Evolutionary conservation across 1,140 invertebrate species (phyloP).

Genomic region (Zaprionus capensis): DNA sequence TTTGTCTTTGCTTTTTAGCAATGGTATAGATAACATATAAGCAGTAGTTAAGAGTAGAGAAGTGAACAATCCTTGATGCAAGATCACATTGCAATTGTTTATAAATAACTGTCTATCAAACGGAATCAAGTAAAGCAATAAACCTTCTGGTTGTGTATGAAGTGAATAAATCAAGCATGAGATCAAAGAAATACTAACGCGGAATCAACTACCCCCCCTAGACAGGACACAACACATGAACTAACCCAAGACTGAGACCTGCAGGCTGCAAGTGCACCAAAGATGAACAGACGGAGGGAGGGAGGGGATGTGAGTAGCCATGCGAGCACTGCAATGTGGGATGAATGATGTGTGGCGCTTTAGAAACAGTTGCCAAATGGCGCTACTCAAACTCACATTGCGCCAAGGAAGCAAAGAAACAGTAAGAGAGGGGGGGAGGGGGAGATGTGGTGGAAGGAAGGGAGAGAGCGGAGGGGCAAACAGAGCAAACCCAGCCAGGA

Average conservation of each 20-base stretch:
- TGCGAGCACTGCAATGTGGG: slow-evolving; percentile 6
- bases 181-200: not conserved
- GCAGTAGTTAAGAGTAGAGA: too few species aligned
- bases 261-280: not conserved
- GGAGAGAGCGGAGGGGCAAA: too few species aligned
- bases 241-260: not conserved
- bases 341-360: slow-evolving; percentile 67
- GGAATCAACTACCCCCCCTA: not conserved
- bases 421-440: not conserved
- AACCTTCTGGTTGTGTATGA: not conserved
- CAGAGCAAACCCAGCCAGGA: not conserved
- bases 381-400: slow-evolving; percentile 56
- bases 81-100: too few species aligned
- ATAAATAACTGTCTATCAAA: too few species aligned
- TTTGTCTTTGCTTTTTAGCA: too few species aligned
- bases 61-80: too few species aligned
- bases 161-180: not conserved
- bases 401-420: not conserved
- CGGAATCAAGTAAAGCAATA: not conserved
- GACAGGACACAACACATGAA: not conserved
- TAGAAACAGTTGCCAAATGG: slow-evolving; percentile 70
- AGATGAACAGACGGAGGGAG: not conserved
- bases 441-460: not conserved
- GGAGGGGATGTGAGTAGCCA: not conserved
- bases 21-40: too few species aligned